These are phyloP conservation scores for Umimayanthus kanabou DNA, from an alignment of 92 coral and sea anemone genomes.

Conservation along the genomic window DNA sequence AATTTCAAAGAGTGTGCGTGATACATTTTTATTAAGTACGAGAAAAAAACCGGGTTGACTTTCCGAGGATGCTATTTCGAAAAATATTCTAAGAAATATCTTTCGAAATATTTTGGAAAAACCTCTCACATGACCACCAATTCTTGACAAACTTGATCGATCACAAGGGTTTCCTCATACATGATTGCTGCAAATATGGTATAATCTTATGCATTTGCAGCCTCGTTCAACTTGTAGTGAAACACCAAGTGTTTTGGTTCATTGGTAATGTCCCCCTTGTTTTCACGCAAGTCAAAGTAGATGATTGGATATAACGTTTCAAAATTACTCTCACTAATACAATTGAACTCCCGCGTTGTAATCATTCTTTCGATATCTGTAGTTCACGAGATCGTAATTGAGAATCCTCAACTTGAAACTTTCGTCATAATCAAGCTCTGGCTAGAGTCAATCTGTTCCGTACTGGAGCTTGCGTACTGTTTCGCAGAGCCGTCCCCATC, in stretches of 20 bases:
- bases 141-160: no score
- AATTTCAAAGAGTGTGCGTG: not conserved
- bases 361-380: not conserved
- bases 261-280: not conserved
- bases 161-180: no score
- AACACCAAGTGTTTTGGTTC: not conserved
- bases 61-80: not conserved
- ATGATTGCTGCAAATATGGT: not conserved
- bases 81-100: no score
- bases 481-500: not conserved
- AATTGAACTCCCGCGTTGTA: not conserved
- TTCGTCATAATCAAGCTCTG: not conserved
- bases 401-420: not conserved
- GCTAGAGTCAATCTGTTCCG: no score
- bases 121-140: not conserved
- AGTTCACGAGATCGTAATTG: constrained; percentile 7
- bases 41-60: not conserved
- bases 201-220: not conserved
- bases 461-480: no score
- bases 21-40: not conserved
- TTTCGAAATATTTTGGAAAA: no score
- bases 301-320: not conserved
- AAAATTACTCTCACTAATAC: not conserved
- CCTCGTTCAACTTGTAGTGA: not conserved
- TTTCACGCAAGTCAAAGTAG: constrained; percentile 24